Conservation (phyloP, 2,797 vertebrate species). For the Chelmon rostratus region DNA sequence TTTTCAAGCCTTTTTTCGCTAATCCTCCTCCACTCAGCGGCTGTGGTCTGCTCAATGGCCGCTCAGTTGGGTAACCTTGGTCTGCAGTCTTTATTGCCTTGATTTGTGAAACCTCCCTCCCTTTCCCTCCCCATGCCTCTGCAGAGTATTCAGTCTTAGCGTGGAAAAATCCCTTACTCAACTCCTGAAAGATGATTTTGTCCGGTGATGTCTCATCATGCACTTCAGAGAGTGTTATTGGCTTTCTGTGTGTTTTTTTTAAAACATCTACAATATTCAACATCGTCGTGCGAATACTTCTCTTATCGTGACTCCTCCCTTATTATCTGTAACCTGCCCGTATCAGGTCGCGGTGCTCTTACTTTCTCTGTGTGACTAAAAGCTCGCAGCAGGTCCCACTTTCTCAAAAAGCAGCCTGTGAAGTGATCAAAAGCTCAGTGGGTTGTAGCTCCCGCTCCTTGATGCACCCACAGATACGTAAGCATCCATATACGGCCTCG, state of each 20-base stretch:
- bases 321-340: conserved; percentile 22
- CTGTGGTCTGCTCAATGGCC: conserved; percentile 41
- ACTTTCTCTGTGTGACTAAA: conserved; percentile 49
- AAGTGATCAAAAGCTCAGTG: conserved; percentile 70
- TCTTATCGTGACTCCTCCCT: not conserved
- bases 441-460: conserved; percentile 47
- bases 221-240: not conserved
- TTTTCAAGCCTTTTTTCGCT: conserved; percentile 27
- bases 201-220: conserved; percentile 13
- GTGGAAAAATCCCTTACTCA: conserved; percentile 23
- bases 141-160: conserved; percentile 36
- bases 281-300: not conserved
- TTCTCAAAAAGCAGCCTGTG: conserved; percentile 34
- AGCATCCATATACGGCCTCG: conserved; percentile 27
- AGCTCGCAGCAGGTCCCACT: conserved; percentile 54
- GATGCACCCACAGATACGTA: conserved; percentile 41
- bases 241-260: not conserved
- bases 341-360: conserved; percentile 29
- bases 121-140: conserved; percentile 48
- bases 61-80: conserved; percentile 54
- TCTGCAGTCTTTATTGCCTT: conserved; percentile 60
- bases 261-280: not conserved
- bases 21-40: conserved; percentile 59
- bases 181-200: conserved; percentile 31
- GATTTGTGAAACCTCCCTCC: conserved; percentile 70